A percentile compares a stretch with the other conserved stretches of the same genome.
phyloP scores from a whole-genome alignment of 2,797 vertebrate genomes.

The Xenentodon cancila region DNA sequence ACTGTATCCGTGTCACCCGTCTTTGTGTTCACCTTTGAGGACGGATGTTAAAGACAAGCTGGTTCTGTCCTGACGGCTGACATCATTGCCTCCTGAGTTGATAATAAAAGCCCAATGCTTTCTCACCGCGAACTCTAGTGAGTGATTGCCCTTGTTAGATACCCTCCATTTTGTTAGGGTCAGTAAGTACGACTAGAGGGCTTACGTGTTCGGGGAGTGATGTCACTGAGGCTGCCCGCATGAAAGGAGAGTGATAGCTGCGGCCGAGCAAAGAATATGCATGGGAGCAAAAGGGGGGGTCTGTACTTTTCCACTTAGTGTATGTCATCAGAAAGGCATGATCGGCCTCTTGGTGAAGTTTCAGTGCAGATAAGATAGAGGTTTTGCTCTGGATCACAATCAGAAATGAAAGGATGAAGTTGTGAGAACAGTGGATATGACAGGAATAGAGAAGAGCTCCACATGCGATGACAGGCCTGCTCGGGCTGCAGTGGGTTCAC shows the following conservation, averaged over 20 bases:
- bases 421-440: constrained; percentile 27
- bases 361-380: constrained; percentile 70
- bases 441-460: constrained; percentile 11
- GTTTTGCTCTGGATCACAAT: constrained; percentile 44
- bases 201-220: constrained; percentile 61
- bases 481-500: constrained; percentile 14
- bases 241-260: constrained; percentile 71
- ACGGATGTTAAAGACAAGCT: constrained; percentile 48
- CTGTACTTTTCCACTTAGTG: constrained; percentile 77
- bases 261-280: constrained; percentile 61
- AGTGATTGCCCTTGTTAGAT: constrained; percentile 66
- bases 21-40: constrained; percentile 45
- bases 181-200: constrained; percentile 63
- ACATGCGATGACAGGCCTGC: constrained; percentile 23
- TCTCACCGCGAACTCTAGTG: constrained; percentile 56
- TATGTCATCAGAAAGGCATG: constrained; percentile 76
- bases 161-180: constrained; percentile 67
- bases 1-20: constrained; percentile 34
- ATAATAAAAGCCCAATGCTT: constrained; percentile 69
- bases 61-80: constrained; percentile 62
- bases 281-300: constrained; percentile 63
- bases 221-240: constrained; percentile 72
- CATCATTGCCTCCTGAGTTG: constrained; percentile 73
- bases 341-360: constrained; percentile 67
- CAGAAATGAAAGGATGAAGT: constrained; percentile 29